Evolutionary conservation across 2,888 invertebrate species (phyloP).

Genomic region (Cheilosia grossa): DNA sequence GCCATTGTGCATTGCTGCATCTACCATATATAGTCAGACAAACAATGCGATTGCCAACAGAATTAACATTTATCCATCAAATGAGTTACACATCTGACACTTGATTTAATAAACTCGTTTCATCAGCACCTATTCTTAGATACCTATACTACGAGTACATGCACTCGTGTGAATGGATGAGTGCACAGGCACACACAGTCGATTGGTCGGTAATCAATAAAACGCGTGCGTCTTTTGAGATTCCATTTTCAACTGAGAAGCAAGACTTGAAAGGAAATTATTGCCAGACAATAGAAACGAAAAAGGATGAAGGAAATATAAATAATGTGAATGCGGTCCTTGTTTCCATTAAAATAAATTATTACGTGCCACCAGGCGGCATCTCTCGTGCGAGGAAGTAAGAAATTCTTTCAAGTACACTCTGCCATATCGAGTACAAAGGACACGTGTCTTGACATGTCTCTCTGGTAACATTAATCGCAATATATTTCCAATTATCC

Average conservation of each 20-base stretch:
- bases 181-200: neutral
- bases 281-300: constrained; percentile 35
- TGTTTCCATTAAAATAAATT: constrained; percentile 54
- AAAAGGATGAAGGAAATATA: constrained; percentile 12
- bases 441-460: constrained; percentile 74
- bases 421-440: constrained; percentile 25
- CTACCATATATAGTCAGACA: constrained; percentile 34
- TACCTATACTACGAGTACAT: neutral
- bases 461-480: constrained; percentile 74
- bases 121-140: constrained; percentile 56
- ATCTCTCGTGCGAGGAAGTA: constrained; percentile 13
- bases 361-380: constrained; percentile 51
- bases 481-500: constrained; percentile 75
- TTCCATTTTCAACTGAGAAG: constrained; percentile 23
- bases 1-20: constrained; percentile 24
- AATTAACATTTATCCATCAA: constrained; percentile 70
- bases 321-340: constrained; percentile 22
- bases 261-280: constrained; percentile 24
- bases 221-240: constrained; percentile 26
- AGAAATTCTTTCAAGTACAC: constrained; percentile 37
- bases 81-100: constrained; percentile 67
- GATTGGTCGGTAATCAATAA: constrained; percentile 42
- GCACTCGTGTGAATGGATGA: neutral
- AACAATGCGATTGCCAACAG: constrained; percentile 33
- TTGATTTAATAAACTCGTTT: constrained; percentile 56